Base-by-base conservation (phyloP, 2,113 vertebrate genomes). In the Sakesphorus luctuosus region DNA sequence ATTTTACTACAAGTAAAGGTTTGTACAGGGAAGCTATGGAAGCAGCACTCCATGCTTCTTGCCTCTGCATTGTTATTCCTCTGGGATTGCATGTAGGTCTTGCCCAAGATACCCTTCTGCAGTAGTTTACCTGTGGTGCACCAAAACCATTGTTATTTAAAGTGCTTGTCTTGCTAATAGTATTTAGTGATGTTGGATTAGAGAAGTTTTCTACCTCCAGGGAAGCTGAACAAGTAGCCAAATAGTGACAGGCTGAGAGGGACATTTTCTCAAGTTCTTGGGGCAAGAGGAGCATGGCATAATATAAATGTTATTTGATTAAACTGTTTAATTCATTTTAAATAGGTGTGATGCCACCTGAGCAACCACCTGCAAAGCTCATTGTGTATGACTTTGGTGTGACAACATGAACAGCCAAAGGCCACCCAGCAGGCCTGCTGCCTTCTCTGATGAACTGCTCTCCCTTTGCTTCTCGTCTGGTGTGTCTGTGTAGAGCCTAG, bases 331-430 rank as follows among this genome's bases (percentile, higher is more conserved):
- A 56, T 80, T 80, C 0, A 66, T 68, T 89, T 56, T 17, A 91
- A 93, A 49, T 74, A 74, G 63, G 63, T 81, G 72, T 52, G 65
- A 46, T 19, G 38, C 87, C 75, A 38, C 82, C 62, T 91, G 25
- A 63, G 31, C 44, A 71, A 53, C 40, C 49, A 61, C 26, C 56
- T 87, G 40, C 0, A 1, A 26, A 56, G 71, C 59, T 76, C 21
- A 15, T 66, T 47, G n/a, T 87, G 18, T 28, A 1, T 44, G 67
- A 20, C 78, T 90, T 79, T 26, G 44, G 52, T 84, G 74, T 84
- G 74, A 31, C 71, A 47, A 26, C 13, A 24, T 7, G 40, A 21
- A 29, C 65, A 91, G 35, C 80, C 72, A 66, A 38, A 73, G 87
- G 59, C 63, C 80, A 62, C 73, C 15, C 55, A 87, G 67, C 55